Conservation (phyloP, 2,113 vertebrate genomes). For the Nyctibius bracteatus region DNA sequence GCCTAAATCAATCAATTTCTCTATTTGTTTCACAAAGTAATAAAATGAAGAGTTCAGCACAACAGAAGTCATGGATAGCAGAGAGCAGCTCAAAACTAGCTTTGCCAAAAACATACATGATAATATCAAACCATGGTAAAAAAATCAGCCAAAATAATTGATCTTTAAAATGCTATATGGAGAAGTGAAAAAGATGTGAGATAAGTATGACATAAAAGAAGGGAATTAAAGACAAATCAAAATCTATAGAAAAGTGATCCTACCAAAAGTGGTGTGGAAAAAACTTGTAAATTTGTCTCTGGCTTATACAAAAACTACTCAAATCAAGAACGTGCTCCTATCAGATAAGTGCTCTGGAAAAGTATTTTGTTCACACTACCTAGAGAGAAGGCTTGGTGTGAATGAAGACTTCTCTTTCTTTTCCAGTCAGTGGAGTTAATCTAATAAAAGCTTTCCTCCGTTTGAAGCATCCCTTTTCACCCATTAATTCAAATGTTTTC, state of each 20-base stretch:
- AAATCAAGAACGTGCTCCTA: background rate
- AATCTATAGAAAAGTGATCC: background rate
- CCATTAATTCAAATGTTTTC: background rate
- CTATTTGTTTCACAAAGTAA: background rate
- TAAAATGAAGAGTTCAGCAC: background rate
- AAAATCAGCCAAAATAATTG: background rate
- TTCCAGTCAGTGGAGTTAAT: background rate
- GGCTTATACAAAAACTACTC: background rate
- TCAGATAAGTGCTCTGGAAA: background rate
- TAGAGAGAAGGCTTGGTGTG: background rate
- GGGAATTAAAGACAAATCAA: background rate
- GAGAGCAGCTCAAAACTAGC: background rate
- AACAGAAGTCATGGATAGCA: background rate
- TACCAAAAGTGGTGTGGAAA: background rate
- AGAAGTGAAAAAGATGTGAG: background rate
- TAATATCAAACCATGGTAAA: background rate
- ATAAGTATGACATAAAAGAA: background rate
- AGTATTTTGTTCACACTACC: background rate
- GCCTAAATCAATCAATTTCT: background rate
- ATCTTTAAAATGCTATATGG: background rate
- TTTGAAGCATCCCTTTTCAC: background rate
- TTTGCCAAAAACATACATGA: background rate
- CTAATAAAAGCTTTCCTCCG: background rate
- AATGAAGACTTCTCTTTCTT: background rate
- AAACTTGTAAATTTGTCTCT: background rate